A percentile compares a stretch with the other conserved stretches of the same genome.
Evolutionary conservation across 2,113 vertebrate species (phyloP).

Genomic region (Verasper variegatus): DNA sequence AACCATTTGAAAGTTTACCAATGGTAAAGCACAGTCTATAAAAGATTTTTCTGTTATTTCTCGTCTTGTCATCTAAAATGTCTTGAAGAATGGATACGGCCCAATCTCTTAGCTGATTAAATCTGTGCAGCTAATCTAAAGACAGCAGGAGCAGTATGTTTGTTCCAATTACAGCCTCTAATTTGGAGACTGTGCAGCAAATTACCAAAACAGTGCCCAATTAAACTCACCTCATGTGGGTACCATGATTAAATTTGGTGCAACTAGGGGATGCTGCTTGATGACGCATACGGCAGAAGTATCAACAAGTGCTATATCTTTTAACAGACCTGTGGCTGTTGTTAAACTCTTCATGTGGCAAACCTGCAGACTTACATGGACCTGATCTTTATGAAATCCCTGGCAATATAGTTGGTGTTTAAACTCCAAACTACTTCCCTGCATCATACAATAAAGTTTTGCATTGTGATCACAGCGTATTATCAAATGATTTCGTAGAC

Average conservation of each 20-base stretch:
- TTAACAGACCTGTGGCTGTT: constrained; percentile 4
- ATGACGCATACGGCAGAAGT: constrained; percentile 14
- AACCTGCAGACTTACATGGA: neutral
- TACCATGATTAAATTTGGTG: constrained; percentile 56
- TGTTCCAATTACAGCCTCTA: constrained; percentile 58
- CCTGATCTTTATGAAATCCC: neutral
- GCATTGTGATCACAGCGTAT: constrained; percentile 5
- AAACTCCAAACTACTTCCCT: neutral
- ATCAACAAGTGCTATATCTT: constrained; percentile 11
- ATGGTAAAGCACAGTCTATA: neutral
- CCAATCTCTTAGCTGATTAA: constrained; percentile 51
- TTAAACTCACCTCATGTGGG: constrained; percentile 58
- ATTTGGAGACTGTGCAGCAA: constrained; percentile 50
- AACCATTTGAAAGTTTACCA: neutral
- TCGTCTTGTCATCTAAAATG: neutral
- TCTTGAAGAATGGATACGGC: constrained; percentile 15
- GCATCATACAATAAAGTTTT: neutral
- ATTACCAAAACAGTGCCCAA: constrained; percentile 55
- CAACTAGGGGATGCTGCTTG: constrained; percentile 25
- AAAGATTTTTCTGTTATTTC: neutral
- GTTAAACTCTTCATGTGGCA: constrained; percentile 8
- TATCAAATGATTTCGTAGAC: neutral
- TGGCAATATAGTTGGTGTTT: too few relatives aligned
- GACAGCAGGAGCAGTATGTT: constrained; percentile 46
- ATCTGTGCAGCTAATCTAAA: constrained; percentile 42